Base-by-base conservation (phyloP, 1,140 invertebrate species). In the Akabosia matsudoensis region DNA sequence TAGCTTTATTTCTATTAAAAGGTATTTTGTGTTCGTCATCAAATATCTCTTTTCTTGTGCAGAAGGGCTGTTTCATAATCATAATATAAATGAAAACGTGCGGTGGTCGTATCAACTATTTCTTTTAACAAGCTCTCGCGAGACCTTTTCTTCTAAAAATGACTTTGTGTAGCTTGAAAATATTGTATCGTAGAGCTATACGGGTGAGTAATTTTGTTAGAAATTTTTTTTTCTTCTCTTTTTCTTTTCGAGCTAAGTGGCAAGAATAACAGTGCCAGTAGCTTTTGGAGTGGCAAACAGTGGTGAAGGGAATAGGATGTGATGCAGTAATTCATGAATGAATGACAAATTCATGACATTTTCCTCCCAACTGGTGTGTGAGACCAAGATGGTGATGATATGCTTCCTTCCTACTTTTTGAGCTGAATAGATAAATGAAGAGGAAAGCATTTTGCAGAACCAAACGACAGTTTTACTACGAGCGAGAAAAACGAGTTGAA, bases 261-360 rank as follows among this genome's bases (percentile, higher is more conserved):
- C n/a, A n/a, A n/a, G n/a, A n/a, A n/a, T n/a, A n/a, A n/a, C n/a
- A n/a, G n/a, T n/a, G n/a, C n/a, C n/a, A n/a, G n/a, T n/a, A n/a
- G n/a, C n/a, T n/a, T n/a, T n/a, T n/a, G n/a, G n/a, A n/a, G n/a
- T n/a, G n/a, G n/a, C n/a, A n/a, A n/a, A n/a, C n/a, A n/a, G n/a
- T n/a, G n/a, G n/a, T n/a, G n/a, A n/a, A n/a, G n/a, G n/a, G n/a
- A n/a, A n/a, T n/a, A n/a, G n/a, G 37, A 45, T 45, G 37, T 45
- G 37, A 45, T 45, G 37, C n/a, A n/a, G n/a, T 45, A 45, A 45
- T 45, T 56, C 10, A 56, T 56, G 54, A 56, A 56, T 56, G 54
- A 56, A 24, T 56, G 54, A 56, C 22, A 56, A 56, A 56, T 56
- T 56, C 54, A 56, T 56, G 54, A 56, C 54, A 56, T 56, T 56